phyloP scores from a whole-genome alignment of 2,113 vertebrate species.

The Neotoma lepida region DNA sequence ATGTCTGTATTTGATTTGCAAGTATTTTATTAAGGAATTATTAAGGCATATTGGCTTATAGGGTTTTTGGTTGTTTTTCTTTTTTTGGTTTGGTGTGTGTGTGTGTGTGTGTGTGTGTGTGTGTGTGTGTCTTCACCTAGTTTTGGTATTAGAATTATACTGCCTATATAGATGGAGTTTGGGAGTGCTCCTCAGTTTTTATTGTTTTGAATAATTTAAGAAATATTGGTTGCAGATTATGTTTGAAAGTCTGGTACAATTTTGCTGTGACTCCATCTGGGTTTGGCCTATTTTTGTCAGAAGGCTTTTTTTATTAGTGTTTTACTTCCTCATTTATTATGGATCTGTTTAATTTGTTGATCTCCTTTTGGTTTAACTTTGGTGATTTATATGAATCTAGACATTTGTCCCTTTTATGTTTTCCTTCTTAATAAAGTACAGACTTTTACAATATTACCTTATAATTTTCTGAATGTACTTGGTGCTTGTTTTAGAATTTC shows the following conservation, averaged over 20 bases:
- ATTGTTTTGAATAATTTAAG: neutral
- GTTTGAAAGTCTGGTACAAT: neutral
- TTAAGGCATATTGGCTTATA: neutral
- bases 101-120: neutral
- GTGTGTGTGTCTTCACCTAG: neutral
- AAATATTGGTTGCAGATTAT: neutral
- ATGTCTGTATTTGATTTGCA: neutral
- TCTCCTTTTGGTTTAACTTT: neutral
- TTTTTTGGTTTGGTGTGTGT: neutral
- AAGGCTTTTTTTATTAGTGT: neutral
- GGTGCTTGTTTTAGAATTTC: neutral
- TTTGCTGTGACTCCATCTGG: neutral
- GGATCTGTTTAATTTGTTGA: neutral
- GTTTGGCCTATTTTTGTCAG: neutral
- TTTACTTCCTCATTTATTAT: neutral
- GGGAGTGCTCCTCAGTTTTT: neutral
- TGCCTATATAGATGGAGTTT: neutral
- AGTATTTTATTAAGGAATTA: neutral
- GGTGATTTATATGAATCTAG: neutral
- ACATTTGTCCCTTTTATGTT: neutral
- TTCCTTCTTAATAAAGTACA: neutral
- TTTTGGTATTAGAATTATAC: neutral
- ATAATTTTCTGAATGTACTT: neutral
- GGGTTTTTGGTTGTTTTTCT: neutral
- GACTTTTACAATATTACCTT: neutral